These are phyloP conservation scores for Phalacrocorax aristotelis DNA, from an alignment of 2,113 vertebrate species.

Conservation along the genomic window DNA sequence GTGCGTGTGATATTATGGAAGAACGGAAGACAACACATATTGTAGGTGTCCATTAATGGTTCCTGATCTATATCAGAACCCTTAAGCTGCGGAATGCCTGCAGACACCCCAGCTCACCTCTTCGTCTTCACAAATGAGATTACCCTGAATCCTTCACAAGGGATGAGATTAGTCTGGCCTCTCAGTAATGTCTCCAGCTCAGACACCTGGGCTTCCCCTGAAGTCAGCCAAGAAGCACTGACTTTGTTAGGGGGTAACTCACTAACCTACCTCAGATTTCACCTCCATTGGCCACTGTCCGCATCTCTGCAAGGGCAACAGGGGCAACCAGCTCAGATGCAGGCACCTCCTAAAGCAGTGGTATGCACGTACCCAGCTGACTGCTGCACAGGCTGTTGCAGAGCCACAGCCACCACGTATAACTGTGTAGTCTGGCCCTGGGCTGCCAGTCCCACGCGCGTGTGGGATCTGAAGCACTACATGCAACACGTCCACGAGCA, in stretches of 20 bases:
- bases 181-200: not conserved
- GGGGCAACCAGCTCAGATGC: not conserved
- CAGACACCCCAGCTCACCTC: not conserved
- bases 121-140: not conserved
- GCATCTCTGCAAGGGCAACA: not conserved
- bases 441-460: not conserved
- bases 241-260: not conserved
- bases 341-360: not conserved
- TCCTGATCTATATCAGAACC: not conserved
- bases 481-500: not conserved
- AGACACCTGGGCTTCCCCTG: not conserved
- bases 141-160: not conserved
- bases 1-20: not conserved
- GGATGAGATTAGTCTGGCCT: not conserved
- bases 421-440: not conserved
- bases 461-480: not conserved
- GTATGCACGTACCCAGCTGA: not conserved
- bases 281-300: not conserved
- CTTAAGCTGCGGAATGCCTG: not conserved
- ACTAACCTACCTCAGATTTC: not conserved
- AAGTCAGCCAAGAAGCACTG: not conserved
- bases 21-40: not conserved
- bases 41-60: not conserved
- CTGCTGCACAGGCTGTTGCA: not conserved
- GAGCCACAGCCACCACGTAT: rapidly evolving